phyloP scores from a whole-genome alignment of 2,888 invertebrate genomes.

The Drosophila neotestacea region DNA sequence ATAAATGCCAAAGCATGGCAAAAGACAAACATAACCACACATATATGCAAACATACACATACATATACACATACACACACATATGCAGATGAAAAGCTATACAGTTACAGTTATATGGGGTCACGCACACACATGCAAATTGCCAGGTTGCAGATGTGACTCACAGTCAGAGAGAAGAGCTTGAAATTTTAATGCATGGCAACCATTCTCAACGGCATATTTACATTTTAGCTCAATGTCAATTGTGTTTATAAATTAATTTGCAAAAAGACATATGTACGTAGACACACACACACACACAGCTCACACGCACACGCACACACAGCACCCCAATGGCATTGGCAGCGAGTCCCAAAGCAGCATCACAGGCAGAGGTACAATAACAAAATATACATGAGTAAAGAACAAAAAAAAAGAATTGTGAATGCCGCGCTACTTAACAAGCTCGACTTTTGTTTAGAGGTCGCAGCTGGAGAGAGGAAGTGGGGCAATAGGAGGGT shows the following conservation, averaged over 20 bases:
- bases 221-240: slow-evolving; percentile 81
- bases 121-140: slow-evolving; percentile 66
- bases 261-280: slow-evolving; percentile 78
- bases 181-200: slow-evolving; percentile 80
- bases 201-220: slow-evolving; percentile 76
- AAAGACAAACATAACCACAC: slow-evolving; percentile 65
- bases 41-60: slow-evolving; percentile 13
- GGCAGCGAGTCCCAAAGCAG: slow-evolving; percentile 39
- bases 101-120: slow-evolving; percentile 56
- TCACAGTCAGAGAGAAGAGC: slow-evolving; percentile 42
- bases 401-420: slow-evolving; percentile 7
- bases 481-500: not conserved
- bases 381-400: slow-evolving; percentile 10
- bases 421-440: slow-evolving; percentile 44
- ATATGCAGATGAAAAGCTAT: not conserved
- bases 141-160: slow-evolving; percentile 74
- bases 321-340: slow-evolving; percentile 55
- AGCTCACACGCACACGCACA: slow-evolving; percentile 4
- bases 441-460: slow-evolving; percentile 76
- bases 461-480: slow-evolving; percentile 45
- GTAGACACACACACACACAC: slow-evolving; percentile 7
- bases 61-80: slow-evolving; percentile 14
- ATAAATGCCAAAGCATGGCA: slow-evolving; percentile 65
- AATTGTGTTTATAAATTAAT: slow-evolving; percentile 82
- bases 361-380: slow-evolving; percentile 11